Conservation (phyloP, 2,888 invertebrate genomes). For the Tiphia femorata region DNA sequence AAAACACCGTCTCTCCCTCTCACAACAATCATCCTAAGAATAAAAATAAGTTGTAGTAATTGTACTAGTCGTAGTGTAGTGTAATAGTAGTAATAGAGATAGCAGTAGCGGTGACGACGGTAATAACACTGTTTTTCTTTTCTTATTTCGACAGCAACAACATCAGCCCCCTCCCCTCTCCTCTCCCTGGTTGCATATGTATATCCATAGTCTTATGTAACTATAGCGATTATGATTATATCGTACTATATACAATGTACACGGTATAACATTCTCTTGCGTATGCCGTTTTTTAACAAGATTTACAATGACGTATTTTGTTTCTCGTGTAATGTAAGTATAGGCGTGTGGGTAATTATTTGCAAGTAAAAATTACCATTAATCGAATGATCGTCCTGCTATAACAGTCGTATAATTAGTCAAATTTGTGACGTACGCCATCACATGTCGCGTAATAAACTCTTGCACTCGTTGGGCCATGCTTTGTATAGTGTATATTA, state of each 20-base stretch:
- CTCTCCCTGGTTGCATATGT: constrained; percentile 12
- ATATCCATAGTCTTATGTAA: constrained; percentile 23
- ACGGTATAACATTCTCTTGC: constrained; percentile 35
- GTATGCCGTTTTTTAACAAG: constrained; percentile 54
- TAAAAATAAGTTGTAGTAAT: constrained; percentile 42
- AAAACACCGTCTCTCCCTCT: constrained; percentile 23
- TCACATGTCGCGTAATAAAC: constrained; percentile 3
- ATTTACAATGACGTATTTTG: constrained; percentile 47
- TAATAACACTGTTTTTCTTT: constrained; percentile 24
- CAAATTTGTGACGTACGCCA: constrained; percentile 22
- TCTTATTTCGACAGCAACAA: constrained; percentile 24
- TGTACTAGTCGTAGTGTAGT: constrained; percentile 42
- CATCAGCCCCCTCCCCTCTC: constrained; percentile 5
- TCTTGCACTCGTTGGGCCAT: constrained; percentile 4
- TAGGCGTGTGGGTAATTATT: constrained; percentile 27
- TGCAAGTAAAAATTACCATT: constrained; percentile 24
- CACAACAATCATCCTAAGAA: constrained; percentile 33
- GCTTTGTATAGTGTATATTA: constrained; percentile 36
- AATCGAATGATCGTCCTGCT: constrained; percentile 15
- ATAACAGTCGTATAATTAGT: constrained; percentile 20
- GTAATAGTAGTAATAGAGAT: constrained; percentile 40
- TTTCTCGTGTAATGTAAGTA: constrained; percentile 12
- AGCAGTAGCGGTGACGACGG: constrained; percentile 35
- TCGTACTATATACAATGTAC: constrained; percentile 34
- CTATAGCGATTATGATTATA: constrained; percentile 15